Conservation (phyloP, 2,113 vertebrate species). For the Stigmatopora nigra region DNA sequence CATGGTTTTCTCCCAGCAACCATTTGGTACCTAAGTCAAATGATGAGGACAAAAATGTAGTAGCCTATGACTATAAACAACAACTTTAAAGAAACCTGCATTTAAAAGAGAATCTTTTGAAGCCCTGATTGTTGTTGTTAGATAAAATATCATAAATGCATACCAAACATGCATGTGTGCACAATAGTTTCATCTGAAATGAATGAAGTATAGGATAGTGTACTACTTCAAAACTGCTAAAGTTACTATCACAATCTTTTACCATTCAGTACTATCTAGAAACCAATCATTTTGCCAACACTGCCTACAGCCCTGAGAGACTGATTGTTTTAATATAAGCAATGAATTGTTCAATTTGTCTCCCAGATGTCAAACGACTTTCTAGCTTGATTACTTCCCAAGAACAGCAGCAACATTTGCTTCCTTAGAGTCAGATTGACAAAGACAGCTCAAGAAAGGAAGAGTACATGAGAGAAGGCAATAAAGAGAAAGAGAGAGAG, state of each 20-base stretch:
- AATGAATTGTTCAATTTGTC: slow-evolving; percentile 61
- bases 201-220: background rate
- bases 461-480: slow-evolving; percentile 14
- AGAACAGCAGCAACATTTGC: slow-evolving; percentile 54
- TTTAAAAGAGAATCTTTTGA: too few relatives aligned
- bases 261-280: slow-evolving; percentile 34
- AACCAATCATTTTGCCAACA: slow-evolving; percentile 6
- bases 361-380: slow-evolving; percentile 49
- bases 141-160: too few relatives aligned
- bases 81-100: too few relatives aligned
- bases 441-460: slow-evolving; percentile 17
- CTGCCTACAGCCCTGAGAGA: slow-evolving; percentile 40
- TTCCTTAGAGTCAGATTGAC: slow-evolving; percentile 41
- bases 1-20: too few relatives aligned
- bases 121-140: too few relatives aligned
- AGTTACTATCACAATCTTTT: slow-evolving; percentile 30
- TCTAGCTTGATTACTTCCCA: slow-evolving; percentile 58
- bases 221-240: slow-evolving; percentile 18
- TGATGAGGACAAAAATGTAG: too few relatives aligned
- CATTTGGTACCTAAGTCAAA: too few relatives aligned
- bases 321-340: slow-evolving; percentile 70
- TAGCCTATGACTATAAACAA: too few relatives aligned
- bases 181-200: background rate
- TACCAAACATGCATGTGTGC: too few relatives aligned
- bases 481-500: slow-evolving; percentile 13